Evolutionary conservation across 1,140 invertebrate species (phyloP), one percentile per base, ranked within the genome.

Genomic region (Aphaenogaster floridana): DNA sequence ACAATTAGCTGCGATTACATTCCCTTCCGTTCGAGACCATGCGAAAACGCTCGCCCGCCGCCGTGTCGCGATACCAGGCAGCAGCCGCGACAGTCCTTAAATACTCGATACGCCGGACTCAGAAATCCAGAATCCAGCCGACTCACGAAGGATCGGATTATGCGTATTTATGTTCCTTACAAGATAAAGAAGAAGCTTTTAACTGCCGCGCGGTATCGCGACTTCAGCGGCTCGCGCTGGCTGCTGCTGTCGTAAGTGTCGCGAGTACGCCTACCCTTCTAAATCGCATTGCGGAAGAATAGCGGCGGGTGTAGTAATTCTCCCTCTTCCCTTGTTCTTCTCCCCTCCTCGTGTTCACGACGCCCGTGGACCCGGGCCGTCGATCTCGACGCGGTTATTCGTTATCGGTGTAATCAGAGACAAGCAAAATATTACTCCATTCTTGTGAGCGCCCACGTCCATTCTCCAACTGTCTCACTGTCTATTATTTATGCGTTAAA

Each of bases 1-100:
- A 94, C 94, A 94, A 95, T 94, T 84, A 94, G 93, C 92, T 94
- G 92, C 91, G 92, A 92, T 94, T 91, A 93, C 88, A 89, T 72
- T 92, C 89, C 88, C 71, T 80, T 52, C 76, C 81, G 86, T 83
- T 90, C 81, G 86, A 89, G 79, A 90, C 79, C 90, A 83, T 57
- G 74, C 83, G 87, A 74, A 66, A 85, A 79, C 21, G 50, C 64
- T 76, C 61, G 63, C 57, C 77, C 54, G 34, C 21, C 78, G 71
- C 80, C 61, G 54, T 68, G 57, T 90, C 84, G 68, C 81, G 88
- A 88, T 79, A 77, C 21, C 78, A 69, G 28, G 28, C 28, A 28
- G 76, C 63, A 68, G 74, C 78, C 81, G 61, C 80, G 86, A 86
- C 81, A 86, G 42, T 76, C 54, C 68, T 83, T 59, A 59, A 28